Base-by-base conservation (phyloP, 2,888 invertebrate genomes). In the Formica aserva region DNA sequence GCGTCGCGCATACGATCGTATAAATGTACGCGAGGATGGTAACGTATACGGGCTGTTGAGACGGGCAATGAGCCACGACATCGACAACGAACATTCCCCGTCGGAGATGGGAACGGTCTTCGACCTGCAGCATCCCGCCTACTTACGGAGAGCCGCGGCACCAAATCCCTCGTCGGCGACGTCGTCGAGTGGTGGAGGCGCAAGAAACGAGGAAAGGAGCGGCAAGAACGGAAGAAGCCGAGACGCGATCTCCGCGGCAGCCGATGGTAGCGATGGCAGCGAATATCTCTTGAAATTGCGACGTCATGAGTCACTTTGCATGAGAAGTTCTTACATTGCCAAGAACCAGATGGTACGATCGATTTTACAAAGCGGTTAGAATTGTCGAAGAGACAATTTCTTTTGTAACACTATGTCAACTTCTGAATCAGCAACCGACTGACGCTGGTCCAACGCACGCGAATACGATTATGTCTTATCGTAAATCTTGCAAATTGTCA, bases 21-120 rank as follows among this genome's bases (percentile, higher is more conserved):
- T 41, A 71, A 78, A 71, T 22, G 78, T 45, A 80, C 60, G 32
- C 13, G 35, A 18, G 57, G 71, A 60, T 35, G 72, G 60, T 80
- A 72, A 80, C 72, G 52, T 52, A n/a, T 72, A 72, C 57, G 60
- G 26, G 32, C 81, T 41, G 74, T 72, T 65, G 83, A 69, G 85
- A 83, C 72, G 78, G 32, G 57, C 87, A 72, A 86, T 65, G 86
- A 87, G 82, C 69, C 84, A 78, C 87, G 89, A 82, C 85, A 81
- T 86, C 82, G 87, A 82, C 41, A 32, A 81, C 65, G 89, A 62
- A 55, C 74, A 84, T 87, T 72, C 84, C 41, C 22, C 62, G 76
- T 77, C 38, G 67, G 76, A 52, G 52, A 48, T 71, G 26, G 63
- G 63, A 84, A 85, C 72, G 81, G 81, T 84, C 82, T 85, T 86